Evolutionary conservation across 2,888 invertebrate species (phyloP).

Genomic region (Limulus polyphemus): DNA sequence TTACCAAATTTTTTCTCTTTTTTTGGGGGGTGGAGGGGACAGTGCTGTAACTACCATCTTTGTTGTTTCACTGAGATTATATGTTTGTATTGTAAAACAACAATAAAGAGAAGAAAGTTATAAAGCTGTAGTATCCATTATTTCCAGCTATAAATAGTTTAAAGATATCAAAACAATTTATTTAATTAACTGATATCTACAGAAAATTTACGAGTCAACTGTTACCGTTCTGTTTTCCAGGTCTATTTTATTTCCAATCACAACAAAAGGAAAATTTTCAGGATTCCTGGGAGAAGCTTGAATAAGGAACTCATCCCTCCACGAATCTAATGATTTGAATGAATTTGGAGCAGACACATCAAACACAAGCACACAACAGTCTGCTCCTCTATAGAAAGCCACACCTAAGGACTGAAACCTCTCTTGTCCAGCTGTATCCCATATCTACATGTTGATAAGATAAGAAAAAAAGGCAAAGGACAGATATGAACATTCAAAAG

Average conservation of each 20-base stretch:
- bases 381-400: constrained; percentile 97
- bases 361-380: constrained; percentile 90
- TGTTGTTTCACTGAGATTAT: no score
- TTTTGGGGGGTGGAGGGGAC: no score
- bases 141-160: no score
- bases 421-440: constrained; percentile 99
- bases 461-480: constrained; percentile 2
- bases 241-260: constrained; percentile 94
- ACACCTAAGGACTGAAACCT: constrained; percentile 96
- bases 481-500: not conserved
- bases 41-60: no score
- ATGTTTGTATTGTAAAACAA: no score
- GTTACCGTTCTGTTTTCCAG: constrained; percentile 51
- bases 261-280: constrained; percentile 97
- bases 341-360: constrained; percentile 96
- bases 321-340: constrained; percentile 95
- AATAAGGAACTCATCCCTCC: constrained; percentile 96
- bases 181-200: no score
- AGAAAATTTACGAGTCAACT: no score
- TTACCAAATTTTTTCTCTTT: no score
- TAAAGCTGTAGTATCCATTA: no score
- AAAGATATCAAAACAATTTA: no score
- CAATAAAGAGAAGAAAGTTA: no score
- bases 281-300: constrained; percentile 90
- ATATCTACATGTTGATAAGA: constrained; percentile 53